Conservation (phyloP, 1,140 invertebrate species). For the Drosophila prosaltans region DNA sequence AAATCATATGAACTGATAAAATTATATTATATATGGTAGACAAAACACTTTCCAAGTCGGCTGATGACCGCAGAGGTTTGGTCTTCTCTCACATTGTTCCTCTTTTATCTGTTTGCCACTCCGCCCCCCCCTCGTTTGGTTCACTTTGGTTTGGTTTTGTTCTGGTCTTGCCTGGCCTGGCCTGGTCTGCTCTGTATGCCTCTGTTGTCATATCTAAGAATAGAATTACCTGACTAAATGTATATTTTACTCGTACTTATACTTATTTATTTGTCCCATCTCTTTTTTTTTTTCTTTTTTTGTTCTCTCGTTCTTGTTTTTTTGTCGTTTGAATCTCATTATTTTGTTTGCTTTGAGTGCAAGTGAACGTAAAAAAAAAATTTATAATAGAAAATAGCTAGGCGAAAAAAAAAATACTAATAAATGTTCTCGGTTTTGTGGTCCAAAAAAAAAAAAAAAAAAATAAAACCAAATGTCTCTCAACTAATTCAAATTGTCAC, state of each 20-base stretch:
- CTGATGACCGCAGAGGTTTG: slow-evolving; percentile 11
- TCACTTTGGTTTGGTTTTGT: neutral
- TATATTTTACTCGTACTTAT: slow-evolving; percentile 14
- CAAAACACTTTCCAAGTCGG: slow-evolving; percentile 10
- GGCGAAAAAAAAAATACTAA: neutral
- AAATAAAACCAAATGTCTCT: slow-evolving; percentile 4
- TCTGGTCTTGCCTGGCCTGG: neutral
- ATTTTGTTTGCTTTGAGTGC: slow-evolving; percentile 8
- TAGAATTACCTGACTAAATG: slow-evolving; percentile 12
- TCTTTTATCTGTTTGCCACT: neutral
- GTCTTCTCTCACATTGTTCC: neutral
- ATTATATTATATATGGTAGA: neutral
- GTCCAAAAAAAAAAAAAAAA: neutral
- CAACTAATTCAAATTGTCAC: slow-evolving; percentile 15
- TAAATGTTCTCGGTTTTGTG: slow-evolving; percentile 11
- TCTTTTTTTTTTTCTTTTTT: neutral
- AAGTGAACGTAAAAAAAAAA: neutral
- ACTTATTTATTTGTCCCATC: slow-evolving; percentile 14
- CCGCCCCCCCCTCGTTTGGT: no score
- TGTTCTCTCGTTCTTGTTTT: slow-evolving; percentile 4
- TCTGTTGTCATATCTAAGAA: slow-evolving; percentile 12
- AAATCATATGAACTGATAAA: neutral
- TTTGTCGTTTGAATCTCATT: slow-evolving; percentile 8
- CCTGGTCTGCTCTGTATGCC: neutral
- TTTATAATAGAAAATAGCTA: neutral